Evolutionary conservation across 2,888 invertebrate species (phyloP).

Genomic region (Stramonita haemastoma): DNA sequence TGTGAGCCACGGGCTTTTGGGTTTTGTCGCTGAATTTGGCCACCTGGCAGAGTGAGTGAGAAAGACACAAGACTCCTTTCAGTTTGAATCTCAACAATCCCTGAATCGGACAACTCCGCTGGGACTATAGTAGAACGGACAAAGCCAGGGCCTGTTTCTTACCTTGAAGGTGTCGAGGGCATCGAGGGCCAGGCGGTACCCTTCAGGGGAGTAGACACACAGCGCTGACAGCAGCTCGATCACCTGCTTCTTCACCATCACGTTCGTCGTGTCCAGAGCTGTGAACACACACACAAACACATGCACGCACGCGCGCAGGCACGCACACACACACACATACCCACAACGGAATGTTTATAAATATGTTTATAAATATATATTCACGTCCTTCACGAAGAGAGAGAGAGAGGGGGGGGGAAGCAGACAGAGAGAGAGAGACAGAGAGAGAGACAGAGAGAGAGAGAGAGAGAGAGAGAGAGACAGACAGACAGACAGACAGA

Average conservation of each 20-base stretch:
- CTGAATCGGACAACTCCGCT: not conserved
- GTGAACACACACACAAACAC: constrained; percentile 55
- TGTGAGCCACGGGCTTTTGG: not conserved
- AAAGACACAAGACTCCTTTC: not conserved
- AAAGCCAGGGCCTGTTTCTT: not conserved
- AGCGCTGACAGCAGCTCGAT: constrained; percentile 95
- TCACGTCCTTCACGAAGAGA: not conserved
- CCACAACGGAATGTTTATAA: not conserved
- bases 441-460: constrained; percentile 20
- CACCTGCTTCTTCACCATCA: constrained; percentile 96
- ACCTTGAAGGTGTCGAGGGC: constrained; percentile 96
- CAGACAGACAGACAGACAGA: no score
- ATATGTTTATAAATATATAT: no score
- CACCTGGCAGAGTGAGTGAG: not conserved
- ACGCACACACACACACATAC: not conserved
- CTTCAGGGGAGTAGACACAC: constrained; percentile 93
- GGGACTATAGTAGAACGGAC: not conserved
- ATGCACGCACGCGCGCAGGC: not conserved
- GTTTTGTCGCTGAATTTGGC: not conserved
- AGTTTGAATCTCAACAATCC: not conserved
- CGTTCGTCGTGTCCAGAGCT: constrained; percentile 93
- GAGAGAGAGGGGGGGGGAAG: not conserved
- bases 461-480: no score
- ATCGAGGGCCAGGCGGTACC: constrained; percentile 80
- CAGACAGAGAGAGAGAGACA: constrained; percentile 14